Evolutionary conservation across 2,113 vertebrate species (phyloP).

Genomic region (Himantopus leucocephalus): DNA sequence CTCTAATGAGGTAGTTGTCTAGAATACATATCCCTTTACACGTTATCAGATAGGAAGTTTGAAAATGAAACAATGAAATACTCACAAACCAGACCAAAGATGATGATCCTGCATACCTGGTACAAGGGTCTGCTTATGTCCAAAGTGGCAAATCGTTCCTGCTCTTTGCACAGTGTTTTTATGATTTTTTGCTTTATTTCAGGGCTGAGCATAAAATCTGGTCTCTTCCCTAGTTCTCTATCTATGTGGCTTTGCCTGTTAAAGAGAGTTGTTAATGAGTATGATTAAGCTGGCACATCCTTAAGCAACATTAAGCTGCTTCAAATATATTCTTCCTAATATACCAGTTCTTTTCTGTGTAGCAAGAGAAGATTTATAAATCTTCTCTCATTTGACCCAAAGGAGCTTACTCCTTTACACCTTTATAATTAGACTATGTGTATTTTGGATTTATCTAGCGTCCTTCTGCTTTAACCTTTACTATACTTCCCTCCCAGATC

Average conservation of each 20-base stretch:
- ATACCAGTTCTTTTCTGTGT: not conserved
- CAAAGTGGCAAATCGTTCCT: not conserved
- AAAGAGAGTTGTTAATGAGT: not conserved
- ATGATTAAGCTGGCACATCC: not conserved
- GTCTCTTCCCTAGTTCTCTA: not conserved
- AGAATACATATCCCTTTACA: not conserved
- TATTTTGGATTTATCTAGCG: not conserved
- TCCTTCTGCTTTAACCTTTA: not conserved
- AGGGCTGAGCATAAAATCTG: not conserved
- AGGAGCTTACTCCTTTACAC: not conserved
- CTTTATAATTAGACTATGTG: not conserved
- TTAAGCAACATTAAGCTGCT: not conserved
- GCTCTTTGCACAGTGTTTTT: not conserved
- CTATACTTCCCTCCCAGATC: not conserved
- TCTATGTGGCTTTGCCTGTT: not conserved
- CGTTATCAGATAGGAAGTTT: not conserved
- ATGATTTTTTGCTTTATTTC: not conserved
- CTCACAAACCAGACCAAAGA: not conserved
- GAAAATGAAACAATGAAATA: not conserved
- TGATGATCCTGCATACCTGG: rapidly evolving
- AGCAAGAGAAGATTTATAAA: not conserved
- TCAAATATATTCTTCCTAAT: not conserved
- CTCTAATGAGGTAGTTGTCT: not conserved
- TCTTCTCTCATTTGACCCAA: not conserved
- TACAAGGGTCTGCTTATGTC: not conserved